Percentiles rank a stretch among this genome's conserved stretches.
Evolutionary conservation across 2,888 invertebrate genomes (phyloP).

Genomic region (Eudasyphora cyanicolor): DNA sequence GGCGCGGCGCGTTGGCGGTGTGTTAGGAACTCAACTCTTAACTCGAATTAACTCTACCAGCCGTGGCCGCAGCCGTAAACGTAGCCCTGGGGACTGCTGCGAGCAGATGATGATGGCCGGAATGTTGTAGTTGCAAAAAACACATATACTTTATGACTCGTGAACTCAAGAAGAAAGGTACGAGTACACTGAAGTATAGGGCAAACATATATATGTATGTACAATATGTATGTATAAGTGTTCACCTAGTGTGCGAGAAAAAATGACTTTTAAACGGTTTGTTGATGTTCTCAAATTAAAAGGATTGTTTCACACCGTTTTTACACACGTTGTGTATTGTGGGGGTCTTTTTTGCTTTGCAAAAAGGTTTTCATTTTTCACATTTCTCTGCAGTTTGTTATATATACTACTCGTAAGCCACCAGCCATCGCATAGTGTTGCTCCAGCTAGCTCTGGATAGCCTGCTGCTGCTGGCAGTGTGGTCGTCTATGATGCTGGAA

Average conservation of each 20-base stretch:
- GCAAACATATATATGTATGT: no score
- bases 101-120: constrained; percentile 18
- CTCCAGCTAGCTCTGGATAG: no score
- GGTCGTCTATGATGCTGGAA: constrained; percentile 53
- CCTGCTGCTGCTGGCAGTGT: neutral
- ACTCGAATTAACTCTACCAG: constrained; percentile 28
- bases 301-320: constrained; percentile 62
- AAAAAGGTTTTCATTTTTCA: constrained; percentile 46
- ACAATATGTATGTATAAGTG: no score
- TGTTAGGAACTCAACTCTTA: constrained; percentile 2
- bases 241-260: constrained; percentile 35
- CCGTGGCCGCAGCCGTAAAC: neutral
- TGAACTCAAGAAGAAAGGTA: constrained; percentile 32
- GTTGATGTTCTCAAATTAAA: constrained; percentile 67
- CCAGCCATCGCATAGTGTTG: constrained; percentile 4
- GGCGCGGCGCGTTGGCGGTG: constrained; percentile 5
- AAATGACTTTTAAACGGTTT: constrained; percentile 58
- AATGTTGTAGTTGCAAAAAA: constrained; percentile 28
- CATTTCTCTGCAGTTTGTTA: constrained; percentile 55
- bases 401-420: constrained; percentile 41
- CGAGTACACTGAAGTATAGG: no score
- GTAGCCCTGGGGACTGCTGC: neutral
- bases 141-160: constrained; percentile 22
- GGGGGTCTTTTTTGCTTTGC: constrained; percentile 40
- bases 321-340: constrained; percentile 54